phyloP scores from a whole-genome alignment of 2,888 invertebrate species.

The Acronicta alni region DNA sequence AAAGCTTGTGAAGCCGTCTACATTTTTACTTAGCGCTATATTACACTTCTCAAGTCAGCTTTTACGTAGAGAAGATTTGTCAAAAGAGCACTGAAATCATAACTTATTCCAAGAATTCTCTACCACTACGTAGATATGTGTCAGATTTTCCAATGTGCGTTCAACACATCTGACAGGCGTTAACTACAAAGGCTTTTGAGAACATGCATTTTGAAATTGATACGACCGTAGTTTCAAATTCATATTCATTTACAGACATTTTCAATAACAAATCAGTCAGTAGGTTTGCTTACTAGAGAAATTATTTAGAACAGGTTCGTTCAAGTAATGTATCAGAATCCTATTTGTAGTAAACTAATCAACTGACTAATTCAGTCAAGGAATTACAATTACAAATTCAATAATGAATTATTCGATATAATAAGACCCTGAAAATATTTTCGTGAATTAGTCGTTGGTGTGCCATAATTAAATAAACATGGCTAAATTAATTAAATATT shows the following conservation, averaged over 20 bases:
- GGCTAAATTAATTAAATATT: constrained; percentile 25
- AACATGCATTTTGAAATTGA: neutral
- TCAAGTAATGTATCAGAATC: too few species aligned
- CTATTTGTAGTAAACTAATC: too few species aligned
- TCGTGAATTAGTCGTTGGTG: too few species aligned
- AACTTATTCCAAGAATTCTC: constrained; percentile 19
- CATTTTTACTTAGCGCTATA: constrained; percentile 9
- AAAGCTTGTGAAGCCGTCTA: neutral
- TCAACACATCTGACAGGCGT: constrained; percentile 13
- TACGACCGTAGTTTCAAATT: neutral
- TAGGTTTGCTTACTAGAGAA: too few species aligned
- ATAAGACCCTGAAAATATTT: too few species aligned
- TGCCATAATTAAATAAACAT: too few species aligned
- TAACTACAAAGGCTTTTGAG: neutral
- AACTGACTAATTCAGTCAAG: too few species aligned
- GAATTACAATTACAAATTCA: too few species aligned
- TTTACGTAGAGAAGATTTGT: constrained; percentile 18
- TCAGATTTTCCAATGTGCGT: constrained; percentile 22
- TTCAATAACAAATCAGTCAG: too few species aligned
- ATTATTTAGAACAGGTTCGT: too few species aligned
- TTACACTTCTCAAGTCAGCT: constrained; percentile 16
- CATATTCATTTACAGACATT: too few species aligned
- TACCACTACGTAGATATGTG: constrained; percentile 4
- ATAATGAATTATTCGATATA: too few species aligned
- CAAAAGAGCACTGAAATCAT: constrained; percentile 20